phyloP scores from a whole-genome alignment of 2,888 invertebrate species.

The Alentia gelatinosa region DNA sequence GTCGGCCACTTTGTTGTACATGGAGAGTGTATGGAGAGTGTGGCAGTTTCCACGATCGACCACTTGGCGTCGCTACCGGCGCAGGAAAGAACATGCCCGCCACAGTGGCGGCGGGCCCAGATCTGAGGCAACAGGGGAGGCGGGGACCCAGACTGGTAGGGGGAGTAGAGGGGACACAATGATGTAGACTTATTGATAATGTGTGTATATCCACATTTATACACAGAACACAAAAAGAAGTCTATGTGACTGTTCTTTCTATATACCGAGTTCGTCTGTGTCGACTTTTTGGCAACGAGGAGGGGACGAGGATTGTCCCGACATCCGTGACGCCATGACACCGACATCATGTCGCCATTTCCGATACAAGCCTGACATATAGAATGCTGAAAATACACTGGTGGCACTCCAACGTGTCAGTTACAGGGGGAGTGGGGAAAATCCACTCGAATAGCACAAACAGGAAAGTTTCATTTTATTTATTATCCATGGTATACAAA shows the following conservation, averaged over 20 bases:
- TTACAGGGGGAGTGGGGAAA: too few relatives aligned
- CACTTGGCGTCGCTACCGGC: constrained; percentile 23
- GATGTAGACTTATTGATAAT: not conserved
- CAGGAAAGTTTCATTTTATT: too few relatives aligned
- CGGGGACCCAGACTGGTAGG: not conserved
- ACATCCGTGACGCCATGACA: too few relatives aligned
- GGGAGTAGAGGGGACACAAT: not conserved
- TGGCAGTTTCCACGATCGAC: not conserved
- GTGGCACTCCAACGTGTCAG: too few relatives aligned
- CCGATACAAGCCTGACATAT: too few relatives aligned
- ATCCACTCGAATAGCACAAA: too few relatives aligned
- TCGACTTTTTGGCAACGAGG: too few relatives aligned
- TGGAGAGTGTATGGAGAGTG: not conserved
- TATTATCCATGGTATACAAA: too few relatives aligned
- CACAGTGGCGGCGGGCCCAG: not conserved
- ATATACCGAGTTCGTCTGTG: not conserved
- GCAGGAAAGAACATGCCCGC: constrained; percentile 14
- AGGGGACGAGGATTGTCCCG: too few relatives aligned
- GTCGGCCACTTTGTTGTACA: not conserved
- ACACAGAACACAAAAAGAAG: not conserved
- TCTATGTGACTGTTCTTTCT: not conserved
- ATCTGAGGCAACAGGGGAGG: not conserved
- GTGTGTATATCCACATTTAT: not conserved
- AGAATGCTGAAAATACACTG: too few relatives aligned
- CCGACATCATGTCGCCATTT: too few relatives aligned